A percentile compares a stretch with the other conserved stretches of the same genome.
phyloP scores from a whole-genome alignment of 2,888 invertebrate genomes.

The Meiosimyza platycephala region DNA sequence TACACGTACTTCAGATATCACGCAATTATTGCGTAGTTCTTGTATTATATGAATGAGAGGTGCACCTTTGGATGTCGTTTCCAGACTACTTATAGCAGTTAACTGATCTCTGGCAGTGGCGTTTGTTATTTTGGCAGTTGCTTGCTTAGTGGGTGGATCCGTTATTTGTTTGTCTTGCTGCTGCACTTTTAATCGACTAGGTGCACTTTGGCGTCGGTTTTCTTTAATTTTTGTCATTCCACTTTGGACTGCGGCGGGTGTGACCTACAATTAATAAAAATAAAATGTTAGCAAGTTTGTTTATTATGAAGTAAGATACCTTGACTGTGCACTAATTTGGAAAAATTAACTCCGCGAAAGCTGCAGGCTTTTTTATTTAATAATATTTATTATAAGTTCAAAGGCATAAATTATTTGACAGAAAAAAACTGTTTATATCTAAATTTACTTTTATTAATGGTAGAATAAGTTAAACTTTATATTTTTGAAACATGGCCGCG shows the following conservation, averaged over 20 bases:
- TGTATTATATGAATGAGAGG: conserved; percentile 66
- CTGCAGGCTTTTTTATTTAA: too few relatives aligned
- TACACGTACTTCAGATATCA: conserved; percentile 64
- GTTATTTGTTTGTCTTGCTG: conserved; percentile 17
- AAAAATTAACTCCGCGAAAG: too few relatives aligned
- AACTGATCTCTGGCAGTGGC: conserved; percentile 38
- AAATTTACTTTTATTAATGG: too few relatives aligned
- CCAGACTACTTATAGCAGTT: conserved; percentile 54
- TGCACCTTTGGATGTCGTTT: conserved; percentile 51
- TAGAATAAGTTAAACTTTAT: too few relatives aligned
- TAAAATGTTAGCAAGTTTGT: too few relatives aligned
- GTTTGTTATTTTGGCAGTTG: conserved; percentile 12
- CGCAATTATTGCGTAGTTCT: conserved; percentile 62
- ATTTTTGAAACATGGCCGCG: background rate
- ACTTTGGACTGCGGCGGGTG: too few relatives aligned
- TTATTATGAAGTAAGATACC: too few relatives aligned
- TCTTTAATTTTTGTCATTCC: conserved; percentile 34
- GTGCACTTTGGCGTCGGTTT: conserved; percentile 44
- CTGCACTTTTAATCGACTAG: conserved; percentile 36
- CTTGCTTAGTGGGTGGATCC: background rate
- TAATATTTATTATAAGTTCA: too few relatives aligned
- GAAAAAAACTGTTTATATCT: too few relatives aligned
- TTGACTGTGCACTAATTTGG: too few relatives aligned
- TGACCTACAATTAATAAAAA: too few relatives aligned
- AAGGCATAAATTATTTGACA: too few relatives aligned